Percentiles rank a stretch among this genome's conserved stretches.
Evolutionary conservation across 2,888 invertebrate genomes (phyloP).

Genomic region (Caenorhabditis parvicauda): DNA sequence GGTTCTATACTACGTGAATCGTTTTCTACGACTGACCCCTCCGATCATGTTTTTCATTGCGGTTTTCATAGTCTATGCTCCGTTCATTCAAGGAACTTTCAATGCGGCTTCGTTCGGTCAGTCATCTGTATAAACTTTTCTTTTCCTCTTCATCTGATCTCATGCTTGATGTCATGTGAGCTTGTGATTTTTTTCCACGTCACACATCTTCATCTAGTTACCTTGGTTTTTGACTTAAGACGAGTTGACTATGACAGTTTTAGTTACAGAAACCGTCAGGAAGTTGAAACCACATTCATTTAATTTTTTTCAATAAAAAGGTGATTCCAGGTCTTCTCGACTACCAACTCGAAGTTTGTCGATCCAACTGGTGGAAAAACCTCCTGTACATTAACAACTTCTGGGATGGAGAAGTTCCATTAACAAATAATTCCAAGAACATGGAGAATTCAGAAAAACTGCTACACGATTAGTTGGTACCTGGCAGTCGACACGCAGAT

Average conservation of each 20-base stretch:
- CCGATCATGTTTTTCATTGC: constrained; percentile 28
- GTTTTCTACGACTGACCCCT: constrained; percentile 32
- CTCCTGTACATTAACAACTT: constrained; percentile 46
- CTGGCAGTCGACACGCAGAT: constrained; percentile 29
- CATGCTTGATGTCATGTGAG: too few species aligned
- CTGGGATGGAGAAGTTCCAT: too few species aligned
- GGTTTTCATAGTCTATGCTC: constrained; percentile 16
- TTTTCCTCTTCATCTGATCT: too few species aligned
- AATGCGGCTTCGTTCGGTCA: constrained; percentile 3
- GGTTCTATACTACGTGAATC: constrained; percentile 50
- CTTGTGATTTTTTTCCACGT: too few species aligned
- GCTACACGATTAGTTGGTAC: constrained; percentile 32
- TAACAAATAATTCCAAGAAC: too few species aligned
- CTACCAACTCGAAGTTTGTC: constrained; percentile 13
- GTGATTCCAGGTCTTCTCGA: constrained; percentile 6
- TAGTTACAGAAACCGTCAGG: too few species aligned
- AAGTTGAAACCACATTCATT: too few species aligned
- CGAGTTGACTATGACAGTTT: too few species aligned
- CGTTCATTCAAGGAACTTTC: constrained; percentile 18
- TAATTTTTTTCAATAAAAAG: too few species aligned
- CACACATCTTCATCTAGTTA: too few species aligned
- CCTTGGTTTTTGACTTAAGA: too few species aligned
- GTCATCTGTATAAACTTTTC: too few species aligned
- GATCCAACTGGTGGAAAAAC: constrained; percentile 33
- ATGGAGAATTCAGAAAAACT: constrained; percentile 9